Conservation (phyloP, 2,113 vertebrate species). For the cattle (Bos taurus) region ARS-UCD2.0 NC_037357.1:97798501-97799000, state of each 20-base stretch:
- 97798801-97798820: not conserved
- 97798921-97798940: not conserved
- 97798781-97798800: not conserved
- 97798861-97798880: not conserved
- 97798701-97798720: not conserved
- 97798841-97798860: not conserved
- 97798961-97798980: not conserved
- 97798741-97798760: not conserved
- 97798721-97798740: not conserved
- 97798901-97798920: constrained; percentile 7
- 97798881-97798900: not conserved
- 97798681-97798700: not conserved
- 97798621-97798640: not conserved
- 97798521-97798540: not conserved
- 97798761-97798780: not conserved
- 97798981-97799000: not conserved
- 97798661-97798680: not conserved
- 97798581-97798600: not conserved
- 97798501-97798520: not conserved
- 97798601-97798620: not conserved
- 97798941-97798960: not conserved
- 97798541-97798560: constrained; percentile 6
- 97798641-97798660: not conserved
- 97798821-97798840: not conserved
- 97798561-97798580: not conserved